These are phyloP conservation scores for Malthinus flaveolus DNA, from an alignment of 2,888 invertebrate species.

Conservation along the genomic window DNA sequence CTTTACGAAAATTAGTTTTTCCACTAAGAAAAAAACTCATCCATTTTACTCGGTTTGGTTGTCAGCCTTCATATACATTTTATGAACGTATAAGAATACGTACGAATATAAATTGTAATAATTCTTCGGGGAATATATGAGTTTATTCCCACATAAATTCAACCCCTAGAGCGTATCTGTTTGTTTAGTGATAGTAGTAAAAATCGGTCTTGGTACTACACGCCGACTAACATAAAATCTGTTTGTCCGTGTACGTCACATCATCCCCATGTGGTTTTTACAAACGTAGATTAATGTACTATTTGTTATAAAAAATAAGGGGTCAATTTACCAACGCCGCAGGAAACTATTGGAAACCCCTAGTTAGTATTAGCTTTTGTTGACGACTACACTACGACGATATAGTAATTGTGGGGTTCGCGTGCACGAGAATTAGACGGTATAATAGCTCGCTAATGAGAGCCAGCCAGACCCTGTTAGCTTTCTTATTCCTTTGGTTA, in stretches of 20 bases:
- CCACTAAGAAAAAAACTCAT: constrained; percentile 5
- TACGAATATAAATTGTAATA: constrained; percentile 19
- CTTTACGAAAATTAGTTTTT: constrained; percentile 16
- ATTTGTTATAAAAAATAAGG: constrained; percentile 14
- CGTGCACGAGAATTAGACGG: constrained; percentile 31
- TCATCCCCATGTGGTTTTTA: constrained; percentile 24
- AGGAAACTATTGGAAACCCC: constrained; percentile 11
- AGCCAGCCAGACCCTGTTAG: constrained; percentile 19
- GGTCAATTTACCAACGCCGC: constrained; percentile 12
- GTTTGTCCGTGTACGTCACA: constrained; percentile 15
- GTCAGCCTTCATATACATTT: constrained; percentile 11
- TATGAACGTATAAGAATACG: constrained; percentile 11
- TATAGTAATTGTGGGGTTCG: constrained; percentile 28
- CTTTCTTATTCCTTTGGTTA: constrained; percentile 22
- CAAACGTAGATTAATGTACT: constrained; percentile 27
- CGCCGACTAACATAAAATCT: constrained; percentile 8
- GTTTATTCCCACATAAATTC: constrained; percentile 41
- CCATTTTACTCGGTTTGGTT: constrained; percentile 11
- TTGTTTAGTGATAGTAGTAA: constrained; percentile 4
- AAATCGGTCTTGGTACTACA: constrained; percentile 11
- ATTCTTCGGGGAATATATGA: constrained; percentile 19
- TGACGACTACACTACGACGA: constrained; percentile 30
- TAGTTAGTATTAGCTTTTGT: constrained; percentile 19
- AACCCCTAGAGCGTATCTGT: constrained; percentile 32
- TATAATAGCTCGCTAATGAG: constrained; percentile 33